Percentiles rank a stretch among this genome's conserved stretches.
phyloP scores from a whole-genome alignment of 64 coral and sea anemone genomes.

The Acropora yongei region DNA sequence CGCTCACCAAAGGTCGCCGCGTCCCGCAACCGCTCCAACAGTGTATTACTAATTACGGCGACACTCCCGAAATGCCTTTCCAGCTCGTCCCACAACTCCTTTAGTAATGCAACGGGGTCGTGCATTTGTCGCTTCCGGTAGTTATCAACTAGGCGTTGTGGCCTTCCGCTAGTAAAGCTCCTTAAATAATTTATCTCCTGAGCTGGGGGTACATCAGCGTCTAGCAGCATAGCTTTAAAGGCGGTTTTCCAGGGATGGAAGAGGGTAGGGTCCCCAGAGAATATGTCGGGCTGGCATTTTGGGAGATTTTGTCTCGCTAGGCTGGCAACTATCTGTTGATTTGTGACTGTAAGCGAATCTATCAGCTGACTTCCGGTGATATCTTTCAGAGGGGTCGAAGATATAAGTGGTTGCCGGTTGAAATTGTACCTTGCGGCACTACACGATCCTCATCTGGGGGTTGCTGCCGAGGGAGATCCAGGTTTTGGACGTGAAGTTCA shows the following conservation, averaged over 20 bases:
- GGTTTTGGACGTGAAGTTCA: background rate
- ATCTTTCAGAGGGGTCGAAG: conserved; percentile 50
- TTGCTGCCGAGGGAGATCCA: conserved; percentile 1
- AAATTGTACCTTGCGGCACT: background rate
- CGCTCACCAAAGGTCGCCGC: conserved; percentile 7
- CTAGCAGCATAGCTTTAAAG: conserved; percentile 28
- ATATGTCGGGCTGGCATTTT: conserved; percentile 70
- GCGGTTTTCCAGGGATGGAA: conserved; percentile 69
- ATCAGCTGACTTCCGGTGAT: conserved; percentile 31
- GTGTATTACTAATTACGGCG: conserved; percentile 7
- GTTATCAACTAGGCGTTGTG: conserved; percentile 62
- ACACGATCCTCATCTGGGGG: background rate
- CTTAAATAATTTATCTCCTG: conserved; percentile 63
- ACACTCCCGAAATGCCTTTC: conserved; percentile 58
- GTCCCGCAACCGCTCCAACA: conserved; percentile 17
- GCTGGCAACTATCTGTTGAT: conserved; percentile 61
- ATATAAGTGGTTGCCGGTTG: conserved; percentile 24
- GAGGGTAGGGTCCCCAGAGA: conserved; percentile 61
- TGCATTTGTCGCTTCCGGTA: conserved; percentile 47
- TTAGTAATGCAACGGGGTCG: conserved; percentile 25
- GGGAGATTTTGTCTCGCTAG: conserved; percentile 65
- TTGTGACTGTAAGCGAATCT: conserved; percentile 31
- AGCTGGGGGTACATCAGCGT: conserved; percentile 17
- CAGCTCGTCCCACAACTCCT: conserved; percentile 48
- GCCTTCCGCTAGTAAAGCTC: conserved; percentile 42